Base-by-base conservation (phyloP, 2,113 vertebrate species). In the Malurus cyaneus region DNA sequence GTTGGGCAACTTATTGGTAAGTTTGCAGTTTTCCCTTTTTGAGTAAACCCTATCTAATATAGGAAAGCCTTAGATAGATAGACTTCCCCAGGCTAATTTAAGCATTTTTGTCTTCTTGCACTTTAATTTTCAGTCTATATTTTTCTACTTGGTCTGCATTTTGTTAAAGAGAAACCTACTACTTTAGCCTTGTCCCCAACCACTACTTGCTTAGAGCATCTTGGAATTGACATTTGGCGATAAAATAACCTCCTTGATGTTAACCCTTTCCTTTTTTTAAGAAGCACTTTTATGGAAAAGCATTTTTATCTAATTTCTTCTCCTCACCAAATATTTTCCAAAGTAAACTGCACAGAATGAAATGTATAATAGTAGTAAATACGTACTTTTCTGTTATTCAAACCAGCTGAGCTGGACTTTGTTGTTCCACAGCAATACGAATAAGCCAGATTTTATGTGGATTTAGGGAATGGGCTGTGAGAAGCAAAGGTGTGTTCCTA, bases 81-180 rank as follows among this genome's bases (percentile, higher is more conserved):
- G 69, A 86, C 47, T 86, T 92, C 74, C 34, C 29, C 13, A 29
- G 42, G 59, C 54, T 91, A 94, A 91, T 93, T 94, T 77, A 93
- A 73, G 78, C 50, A 29, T 74, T 92, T 92, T 95, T 84, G 25
- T 92, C n/a, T 78, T 89, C 72, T 69, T 92, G 74, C 73, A 92
- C 93, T 96, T 96, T 54, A 88, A 92, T 96, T 96, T 96, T 95
- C 89, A 61, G 54, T 87, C 93, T 94, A 61, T 96, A 81, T 96
- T 95, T 92, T 96, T 49, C 62, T 85, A 46, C 89, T 92, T 76
- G 73, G 61, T 79, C 87, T 95, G 61, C 78, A 34, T 83, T 80
- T 89, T 81, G 91, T 92, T 85, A 91, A 96, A 80, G 81, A 92
- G 87, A 52, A 96, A 95, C 93, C 87, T 94, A 89, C 84, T 71